Conservation (phyloP, 2,797 vertebrate genomes). For the Girardinus metallicus region DNA sequence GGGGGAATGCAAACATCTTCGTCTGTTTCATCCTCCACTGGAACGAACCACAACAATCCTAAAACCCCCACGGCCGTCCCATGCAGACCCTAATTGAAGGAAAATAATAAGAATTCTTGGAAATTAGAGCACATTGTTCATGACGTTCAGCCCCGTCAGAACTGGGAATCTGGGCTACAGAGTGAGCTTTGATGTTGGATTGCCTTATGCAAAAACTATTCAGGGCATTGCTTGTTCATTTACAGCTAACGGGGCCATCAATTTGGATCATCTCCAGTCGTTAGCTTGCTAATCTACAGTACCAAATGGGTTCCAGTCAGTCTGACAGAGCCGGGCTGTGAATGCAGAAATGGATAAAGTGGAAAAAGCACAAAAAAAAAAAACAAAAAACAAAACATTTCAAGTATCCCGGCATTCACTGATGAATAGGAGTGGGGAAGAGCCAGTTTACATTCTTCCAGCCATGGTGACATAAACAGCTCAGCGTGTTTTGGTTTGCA, state of each 20-base stretch:
- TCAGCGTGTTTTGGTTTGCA: constrained; percentile 63
- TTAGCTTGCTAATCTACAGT: constrained; percentile 57
- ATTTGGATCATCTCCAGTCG: constrained; percentile 57
- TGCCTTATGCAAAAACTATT: constrained; percentile 71
- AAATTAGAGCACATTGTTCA: constrained; percentile 31
- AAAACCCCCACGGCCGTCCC: background rate
- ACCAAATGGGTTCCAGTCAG: background rate
- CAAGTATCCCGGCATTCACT: constrained; percentile 48
- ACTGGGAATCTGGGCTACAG: constrained; percentile 35
- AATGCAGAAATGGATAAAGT: constrained; percentile 19
- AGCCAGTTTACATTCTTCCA: constrained; percentile 70
- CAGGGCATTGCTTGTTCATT: constrained; percentile 64
- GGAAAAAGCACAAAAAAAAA: background rate
- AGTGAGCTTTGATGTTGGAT: constrained; percentile 43
- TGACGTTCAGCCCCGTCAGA: constrained; percentile 14
- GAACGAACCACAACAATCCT: background rate
- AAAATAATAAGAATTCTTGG: constrained; percentile 24
- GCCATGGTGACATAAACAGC: constrained; percentile 57
- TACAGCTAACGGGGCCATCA: constrained; percentile 68
- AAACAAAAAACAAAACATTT: constrained; percentile 13
- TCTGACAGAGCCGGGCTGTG: constrained; percentile 19
- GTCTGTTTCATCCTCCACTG: background rate
- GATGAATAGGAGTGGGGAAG: constrained; percentile 34
- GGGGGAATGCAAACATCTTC: background rate
- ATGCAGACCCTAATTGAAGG: background rate